A percentile compares a stretch with the other conserved stretches of the same genome.
Conservation (phyloP, 92 coral and sea anemone genomes). For the Blastomussa wellsi region DNA sequence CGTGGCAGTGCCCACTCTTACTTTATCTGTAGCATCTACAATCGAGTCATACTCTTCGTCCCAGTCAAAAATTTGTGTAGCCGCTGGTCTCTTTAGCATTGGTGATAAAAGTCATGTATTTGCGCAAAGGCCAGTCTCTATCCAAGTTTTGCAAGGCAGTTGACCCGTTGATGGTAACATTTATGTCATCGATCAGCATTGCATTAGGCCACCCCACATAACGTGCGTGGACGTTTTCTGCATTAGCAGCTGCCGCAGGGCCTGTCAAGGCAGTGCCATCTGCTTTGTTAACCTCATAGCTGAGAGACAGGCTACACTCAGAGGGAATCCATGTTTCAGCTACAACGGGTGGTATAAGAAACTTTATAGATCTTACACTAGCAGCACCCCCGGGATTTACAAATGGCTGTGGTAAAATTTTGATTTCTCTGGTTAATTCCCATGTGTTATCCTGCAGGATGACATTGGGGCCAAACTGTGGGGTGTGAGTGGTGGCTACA, state of each 20-base stretch:
- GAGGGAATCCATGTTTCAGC: constrained; percentile 9
- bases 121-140: constrained; percentile 16
- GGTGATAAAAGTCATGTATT: constrained; percentile 10
- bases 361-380: neutral
- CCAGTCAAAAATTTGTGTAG: constrained; percentile 1
- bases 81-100: neutral
- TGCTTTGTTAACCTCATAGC: neutral
- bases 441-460: constrained; percentile 11
- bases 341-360: neutral
- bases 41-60: constrained; percentile 7
- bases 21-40: constrained; percentile 3
- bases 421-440: constrained; percentile 6
- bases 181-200: neutral
- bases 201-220: constrained; percentile 6
- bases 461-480: constrained; percentile 7
- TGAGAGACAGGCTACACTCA: constrained; percentile 1
- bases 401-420: neutral
- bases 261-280: neutral
- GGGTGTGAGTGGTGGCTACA: neutral
- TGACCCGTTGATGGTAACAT: neutral
- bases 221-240: neutral
- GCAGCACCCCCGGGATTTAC: neutral
- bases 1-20: constrained; percentile 10
- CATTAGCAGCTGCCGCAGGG: neutral
- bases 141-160: constrained; percentile 11